phyloP scores from a whole-genome alignment of 2,797 vertebrate species.

The Scyliorhinus canicula region DNA sequence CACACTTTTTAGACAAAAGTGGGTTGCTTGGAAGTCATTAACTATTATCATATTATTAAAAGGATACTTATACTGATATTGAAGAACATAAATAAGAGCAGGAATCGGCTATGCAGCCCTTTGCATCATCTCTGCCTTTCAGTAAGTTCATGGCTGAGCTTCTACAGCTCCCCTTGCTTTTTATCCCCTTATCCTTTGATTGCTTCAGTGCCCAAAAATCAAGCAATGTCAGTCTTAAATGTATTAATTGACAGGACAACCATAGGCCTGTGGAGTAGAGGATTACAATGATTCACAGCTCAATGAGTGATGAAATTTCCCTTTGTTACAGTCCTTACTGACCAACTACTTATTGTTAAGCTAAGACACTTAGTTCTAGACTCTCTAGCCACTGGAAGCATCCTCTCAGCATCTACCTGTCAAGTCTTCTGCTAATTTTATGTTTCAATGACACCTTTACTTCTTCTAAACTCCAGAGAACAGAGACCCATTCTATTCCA shows the following conservation, averaged over 20 bases:
- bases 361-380: too few species aligned
- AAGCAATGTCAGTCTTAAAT: not conserved
- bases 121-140: not conserved
- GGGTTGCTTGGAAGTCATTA: too few species aligned
- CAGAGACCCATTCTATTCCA: not conserved
- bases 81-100: not conserved
- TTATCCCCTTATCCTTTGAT: not conserved
- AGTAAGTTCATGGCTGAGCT: not conserved
- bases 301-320: not conserved
- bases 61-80: not conserved
- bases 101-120: not conserved
- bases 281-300: not conserved
- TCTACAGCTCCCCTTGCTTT: not conserved
- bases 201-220: not conserved
- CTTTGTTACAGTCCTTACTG: not conserved
- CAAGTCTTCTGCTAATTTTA: not conserved
- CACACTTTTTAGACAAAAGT: too few species aligned
- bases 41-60: too few species aligned
- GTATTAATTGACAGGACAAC: not conserved
- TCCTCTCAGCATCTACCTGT: not conserved
- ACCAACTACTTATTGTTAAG: too few species aligned
- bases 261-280: not conserved
- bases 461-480: not conserved
- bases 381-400: not conserved
- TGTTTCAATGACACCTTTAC: not conserved